A percentile compares a stretch with the other conserved stretches of the same genome.
Conservation (phyloP, 2,113 vertebrate genomes). For the Hyla sarda region DNA sequence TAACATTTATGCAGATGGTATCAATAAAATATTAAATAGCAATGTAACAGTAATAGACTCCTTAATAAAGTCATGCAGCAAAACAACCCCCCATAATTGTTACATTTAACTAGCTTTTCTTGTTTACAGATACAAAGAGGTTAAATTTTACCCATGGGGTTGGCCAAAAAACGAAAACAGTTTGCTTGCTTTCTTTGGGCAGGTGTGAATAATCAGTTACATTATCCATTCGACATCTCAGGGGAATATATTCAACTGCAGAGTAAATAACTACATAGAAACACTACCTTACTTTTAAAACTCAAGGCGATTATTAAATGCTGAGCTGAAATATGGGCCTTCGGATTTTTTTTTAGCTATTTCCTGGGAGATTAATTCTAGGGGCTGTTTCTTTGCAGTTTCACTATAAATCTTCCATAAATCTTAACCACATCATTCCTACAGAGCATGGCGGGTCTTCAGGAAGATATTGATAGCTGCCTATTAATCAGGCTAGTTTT, state of each 20-base stretch:
- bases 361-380: conserved; percentile 60
- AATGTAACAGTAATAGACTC: not conserved
- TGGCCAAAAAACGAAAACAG: conserved; percentile 46
- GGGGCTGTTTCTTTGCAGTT: conserved; percentile 55
- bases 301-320: conserved; percentile 60
- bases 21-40: not conserved
- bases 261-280: conserved; percentile 59
- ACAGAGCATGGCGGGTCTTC: not conserved
- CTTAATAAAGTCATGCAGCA: not conserved
- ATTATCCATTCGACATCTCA: conserved; percentile 55
- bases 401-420: conserved; percentile 40
- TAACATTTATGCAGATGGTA: not conserved
- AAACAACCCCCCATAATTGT: not conserved
- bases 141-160: conserved; percentile 46
- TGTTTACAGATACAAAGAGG: not conserved
- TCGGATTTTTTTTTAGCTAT: conserved; percentile 59
- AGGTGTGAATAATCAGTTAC: conserved; percentile 58
- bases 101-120: not conserved
- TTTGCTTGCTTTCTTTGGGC: conserved; percentile 51
- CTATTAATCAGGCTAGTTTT: conserved; percentile 11
- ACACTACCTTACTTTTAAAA: conserved; percentile 61
- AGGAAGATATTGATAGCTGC: not conserved
- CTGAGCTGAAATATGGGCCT: conserved; percentile 58
- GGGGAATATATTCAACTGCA: conserved; percentile 55
- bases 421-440: conserved; percentile 49